Conservation (phyloP, 2,797 vertebrate genomes). For the Peromyscus melanophrys region DNA sequence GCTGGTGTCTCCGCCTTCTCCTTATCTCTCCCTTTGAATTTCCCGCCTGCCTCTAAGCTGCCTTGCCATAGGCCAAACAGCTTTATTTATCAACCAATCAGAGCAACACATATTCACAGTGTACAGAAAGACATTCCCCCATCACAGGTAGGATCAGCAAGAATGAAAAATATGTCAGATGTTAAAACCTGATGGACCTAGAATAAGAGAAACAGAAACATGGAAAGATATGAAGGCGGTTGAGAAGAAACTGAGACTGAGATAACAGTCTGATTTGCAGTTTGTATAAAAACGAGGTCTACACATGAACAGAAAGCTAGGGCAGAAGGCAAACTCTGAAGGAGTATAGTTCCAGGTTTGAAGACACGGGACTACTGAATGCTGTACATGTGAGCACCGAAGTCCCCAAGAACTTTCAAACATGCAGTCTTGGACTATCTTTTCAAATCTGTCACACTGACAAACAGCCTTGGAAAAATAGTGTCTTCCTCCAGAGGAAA, state of each 20-base stretch:
- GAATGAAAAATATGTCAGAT: conserved; percentile 13
- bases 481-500: background rate
- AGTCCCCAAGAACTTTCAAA: conserved; percentile 38
- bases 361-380: background rate
- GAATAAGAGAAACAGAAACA: conserved; percentile 26
- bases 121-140: too few species aligned
- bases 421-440: background rate
- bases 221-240: background rate
- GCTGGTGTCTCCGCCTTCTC: too few species aligned
- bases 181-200: conserved; percentile 26
- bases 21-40: too few species aligned
- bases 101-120: too few species aligned
- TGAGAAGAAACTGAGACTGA: background rate
- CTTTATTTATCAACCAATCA: too few species aligned
- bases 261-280: background rate
- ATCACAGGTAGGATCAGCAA: background rate
- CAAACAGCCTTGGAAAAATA: conserved; percentile 59
- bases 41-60: too few species aligned
- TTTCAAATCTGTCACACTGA: conserved; percentile 14
- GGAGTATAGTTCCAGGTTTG: background rate
- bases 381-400: background rate
- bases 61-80: too few species aligned
- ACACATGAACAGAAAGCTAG: background rate
- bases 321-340: background rate
- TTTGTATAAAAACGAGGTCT: conserved; percentile 13